Percentiles rank a stretch among this genome's conserved stretches.
Conservation (phyloP, 2,113 vertebrate genomes). For the Atlantisia rogersi region DNA sequence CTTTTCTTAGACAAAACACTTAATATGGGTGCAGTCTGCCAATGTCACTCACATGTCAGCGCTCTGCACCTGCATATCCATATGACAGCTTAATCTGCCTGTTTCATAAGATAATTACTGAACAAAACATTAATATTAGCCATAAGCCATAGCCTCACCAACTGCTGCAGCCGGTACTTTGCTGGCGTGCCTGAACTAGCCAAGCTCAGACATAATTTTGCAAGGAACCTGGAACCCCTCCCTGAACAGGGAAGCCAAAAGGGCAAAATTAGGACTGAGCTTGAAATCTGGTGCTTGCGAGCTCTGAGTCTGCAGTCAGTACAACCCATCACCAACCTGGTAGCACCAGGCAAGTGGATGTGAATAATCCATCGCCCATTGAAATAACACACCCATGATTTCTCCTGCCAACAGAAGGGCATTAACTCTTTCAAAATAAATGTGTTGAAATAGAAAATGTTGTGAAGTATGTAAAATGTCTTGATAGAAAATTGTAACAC, state of each 20-base stretch:
- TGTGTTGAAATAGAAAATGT: neutral
- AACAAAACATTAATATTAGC: neutral
- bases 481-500: neutral
- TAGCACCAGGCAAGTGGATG: neutral
- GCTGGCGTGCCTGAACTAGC: neutral
- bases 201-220: neutral
- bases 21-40: neutral
- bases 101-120: conserved; percentile 48
- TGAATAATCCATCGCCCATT: neutral
- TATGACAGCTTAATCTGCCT: conserved; percentile 43
- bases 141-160: neutral
- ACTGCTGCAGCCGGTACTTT: neutral
- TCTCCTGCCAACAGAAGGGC: neutral
- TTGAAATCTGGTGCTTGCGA: neutral
- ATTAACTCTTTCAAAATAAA: neutral
- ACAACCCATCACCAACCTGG: too few species aligned
- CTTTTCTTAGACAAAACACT: neutral
- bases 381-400: neutral
- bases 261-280: neutral
- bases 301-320: accelerated
- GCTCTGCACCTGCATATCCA: conserved; percentile 40
- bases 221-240: neutral
- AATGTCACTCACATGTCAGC: conserved; percentile 3
- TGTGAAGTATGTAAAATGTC: neutral
- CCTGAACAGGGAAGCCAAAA: neutral